Evolutionary conservation across 2,797 vertebrate genomes (phyloP).

Genomic region (Lateolabrax maculatus): DNA sequence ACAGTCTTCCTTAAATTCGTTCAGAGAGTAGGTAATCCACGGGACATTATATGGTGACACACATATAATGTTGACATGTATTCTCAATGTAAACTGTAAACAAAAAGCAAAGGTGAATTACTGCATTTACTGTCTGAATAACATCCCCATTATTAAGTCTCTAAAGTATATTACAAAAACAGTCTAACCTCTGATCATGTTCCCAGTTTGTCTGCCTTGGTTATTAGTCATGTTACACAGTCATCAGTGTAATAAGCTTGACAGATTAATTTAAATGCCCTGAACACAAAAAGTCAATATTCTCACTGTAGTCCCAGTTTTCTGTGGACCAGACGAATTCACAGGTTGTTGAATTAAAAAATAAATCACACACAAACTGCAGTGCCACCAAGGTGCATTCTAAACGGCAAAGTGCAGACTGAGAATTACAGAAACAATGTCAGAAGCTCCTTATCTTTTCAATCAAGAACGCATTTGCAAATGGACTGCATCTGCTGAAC

Average conservation of each 20-base stretch:
- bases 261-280: conserved; percentile 74
- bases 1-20: conserved; percentile 80
- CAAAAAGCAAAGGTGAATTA: conserved; percentile 48
- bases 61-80: conserved; percentile 76
- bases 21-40: conserved; percentile 72
- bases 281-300: conserved; percentile 58
- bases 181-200: conserved; percentile 36
- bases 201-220: conserved; percentile 26
- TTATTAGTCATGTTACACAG: conserved; percentile 41
- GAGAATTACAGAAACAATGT: conserved; percentile 47
- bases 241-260: conserved; percentile 62
- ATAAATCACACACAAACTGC: conserved; percentile 70
- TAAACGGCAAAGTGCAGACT: conserved; percentile 78
- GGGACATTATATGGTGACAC: conserved; percentile 49
- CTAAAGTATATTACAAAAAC: conserved; percentile 1
- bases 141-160: conserved; percentile 26
- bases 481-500: conserved; percentile 45
- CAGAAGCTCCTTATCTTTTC: conserved; percentile 46
- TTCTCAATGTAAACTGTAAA: too few species aligned
- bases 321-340: conserved; percentile 61
- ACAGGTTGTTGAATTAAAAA: conserved; percentile 72
- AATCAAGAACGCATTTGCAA: conserved; percentile 48
- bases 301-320: conserved; percentile 51
- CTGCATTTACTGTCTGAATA: conserved; percentile 52
- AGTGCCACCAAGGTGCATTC: conserved; percentile 76